Evolutionary conservation across 2,113 vertebrate genomes (phyloP), one percentile per base, ranked within the genome.

Genomic region (Isurus oxyrinchus): DNA sequence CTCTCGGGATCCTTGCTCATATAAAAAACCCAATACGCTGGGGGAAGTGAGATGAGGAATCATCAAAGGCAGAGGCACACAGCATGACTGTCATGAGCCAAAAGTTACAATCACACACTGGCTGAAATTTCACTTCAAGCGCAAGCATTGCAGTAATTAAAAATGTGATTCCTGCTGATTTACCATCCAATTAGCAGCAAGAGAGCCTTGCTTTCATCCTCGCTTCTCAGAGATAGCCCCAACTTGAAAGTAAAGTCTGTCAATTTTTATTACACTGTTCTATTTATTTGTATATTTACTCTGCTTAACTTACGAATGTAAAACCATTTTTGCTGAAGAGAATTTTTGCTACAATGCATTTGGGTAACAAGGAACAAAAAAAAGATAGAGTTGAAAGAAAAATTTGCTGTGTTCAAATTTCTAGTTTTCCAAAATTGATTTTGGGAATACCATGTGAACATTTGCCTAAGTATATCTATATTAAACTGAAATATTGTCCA

Each of bases 21-120:
- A 63, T 94, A 61, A 63, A 98, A 98, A 98, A 98, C 98, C 98
- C 98, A 98, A 97, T 98, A 98, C 98, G 98, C 98, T 98, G 98
- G 96, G 97, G 98, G 98, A 98, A 98, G 98, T 98, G 97, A 98
- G 97, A 97, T 97, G 98, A 98, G 98, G 98, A 98, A 99, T 98
- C 98, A 99, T 99, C 99, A 99, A 99, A 99, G 99, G 98, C 98
- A 98, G 97, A 97, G 96, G 97, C 97, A 97, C 99, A 98, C 99
- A 99, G 99, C 99, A 98, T 98, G 99, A 98, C 98, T 98, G 98
- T 98, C 98, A 98, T 98, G 97, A 98, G 98, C 98, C 98, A 98
- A 98, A 98, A 99, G 99, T 99, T 98, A 98, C 99, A 99, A 98
- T 98, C 98, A 98, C 98, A 98, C 98, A 99, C 98, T 98, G 98